These are phyloP conservation scores for Anomalospiza imberbis DNA, from an alignment of 2,797 vertebrate species.

Conservation along the genomic window DNA sequence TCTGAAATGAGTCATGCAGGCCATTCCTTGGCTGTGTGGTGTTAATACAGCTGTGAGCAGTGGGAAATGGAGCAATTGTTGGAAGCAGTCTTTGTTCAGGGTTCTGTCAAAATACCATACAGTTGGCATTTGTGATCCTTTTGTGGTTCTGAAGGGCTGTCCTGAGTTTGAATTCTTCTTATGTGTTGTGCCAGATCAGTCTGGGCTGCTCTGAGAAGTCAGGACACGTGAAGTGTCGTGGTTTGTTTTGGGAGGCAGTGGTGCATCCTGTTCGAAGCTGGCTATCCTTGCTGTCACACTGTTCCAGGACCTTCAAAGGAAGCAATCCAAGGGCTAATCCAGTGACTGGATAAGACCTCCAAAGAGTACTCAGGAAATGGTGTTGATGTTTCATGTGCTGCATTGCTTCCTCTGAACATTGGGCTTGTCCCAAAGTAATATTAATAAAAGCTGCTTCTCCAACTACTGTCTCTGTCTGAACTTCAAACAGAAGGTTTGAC, in stretches of 20 bases:
- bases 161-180: not conserved
- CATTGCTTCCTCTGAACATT: slow-evolving; percentile 25
- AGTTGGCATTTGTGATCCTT: not conserved
- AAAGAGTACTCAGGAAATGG: not conserved
- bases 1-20: not conserved
- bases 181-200: not conserved
- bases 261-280: not conserved
- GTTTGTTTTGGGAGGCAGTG: not conserved
- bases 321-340: not conserved
- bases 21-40: not conserved
- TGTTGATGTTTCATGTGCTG: slow-evolving; percentile 2
- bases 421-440: not conserved
- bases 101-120: not conserved
- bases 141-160: not conserved
- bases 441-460: slow-evolving; percentile 5
- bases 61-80: slow-evolving; percentile 25
- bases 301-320: not conserved
- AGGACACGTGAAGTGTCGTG: accelerated
- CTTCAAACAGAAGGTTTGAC: not conserved
- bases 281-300: not conserved
- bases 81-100: not conserved
- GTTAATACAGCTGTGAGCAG: slow-evolving; percentile 1
- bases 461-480: not conserved
- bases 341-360: not conserved
- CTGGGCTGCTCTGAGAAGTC: accelerated